A percentile compares a stretch with the other conserved stretches of the same genome.
These are phyloP conservation scores for Drosophila suzukii DNA, from an alignment of 1,140 invertebrate species.

Conservation along the genomic window DNA sequence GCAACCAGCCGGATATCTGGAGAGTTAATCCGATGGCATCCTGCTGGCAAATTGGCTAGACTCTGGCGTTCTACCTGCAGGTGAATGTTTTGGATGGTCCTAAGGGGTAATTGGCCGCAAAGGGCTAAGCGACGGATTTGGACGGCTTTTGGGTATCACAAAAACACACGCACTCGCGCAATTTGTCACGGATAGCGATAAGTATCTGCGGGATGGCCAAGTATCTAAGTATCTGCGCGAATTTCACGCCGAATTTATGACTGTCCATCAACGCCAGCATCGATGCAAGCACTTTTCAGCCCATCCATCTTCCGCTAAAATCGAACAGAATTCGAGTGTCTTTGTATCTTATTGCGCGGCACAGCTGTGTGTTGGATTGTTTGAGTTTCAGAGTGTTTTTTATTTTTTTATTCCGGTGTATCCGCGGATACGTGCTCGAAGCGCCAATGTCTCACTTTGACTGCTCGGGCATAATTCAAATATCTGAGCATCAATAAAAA, in stretches of 20 bases:
- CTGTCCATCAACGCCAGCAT: constrained; percentile 66
- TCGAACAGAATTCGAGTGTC: constrained; percentile 38
- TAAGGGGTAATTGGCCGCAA: constrained; percentile 49
- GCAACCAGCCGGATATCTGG: constrained; percentile 28
- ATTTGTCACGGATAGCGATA: constrained; percentile 48
- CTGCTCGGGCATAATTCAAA: constrained; percentile 84
- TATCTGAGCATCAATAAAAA: constrained; percentile 85
- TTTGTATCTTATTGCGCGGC: constrained; percentile 43
- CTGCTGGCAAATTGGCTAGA: constrained; percentile 26
- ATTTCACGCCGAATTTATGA: constrained; percentile 66
- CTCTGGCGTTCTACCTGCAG: constrained; percentile 12
- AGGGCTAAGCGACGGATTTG: constrained; percentile 31
- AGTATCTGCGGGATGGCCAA: constrained; percentile 41
- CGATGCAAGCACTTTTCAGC: constrained; percentile 72
- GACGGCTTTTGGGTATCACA: constrained; percentile 48
- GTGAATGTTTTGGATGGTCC: constrained; percentile 27
- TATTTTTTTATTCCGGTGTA: constrained; percentile 51
- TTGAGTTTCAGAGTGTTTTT: constrained; percentile 15
- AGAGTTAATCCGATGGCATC: constrained; percentile 63
- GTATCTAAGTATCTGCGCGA: constrained; percentile 43
- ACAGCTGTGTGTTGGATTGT: constrained; percentile 50
- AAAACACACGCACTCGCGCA: constrained; percentile 20
- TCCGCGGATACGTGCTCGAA: constrained; percentile 84
- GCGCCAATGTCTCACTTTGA: constrained; percentile 85
- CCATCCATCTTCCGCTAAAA: constrained; percentile 72